These are phyloP conservation scores for Triplophysa tibetana DNA, from an alignment of 2,113 vertebrate species.

Conservation along the genomic window DNA sequence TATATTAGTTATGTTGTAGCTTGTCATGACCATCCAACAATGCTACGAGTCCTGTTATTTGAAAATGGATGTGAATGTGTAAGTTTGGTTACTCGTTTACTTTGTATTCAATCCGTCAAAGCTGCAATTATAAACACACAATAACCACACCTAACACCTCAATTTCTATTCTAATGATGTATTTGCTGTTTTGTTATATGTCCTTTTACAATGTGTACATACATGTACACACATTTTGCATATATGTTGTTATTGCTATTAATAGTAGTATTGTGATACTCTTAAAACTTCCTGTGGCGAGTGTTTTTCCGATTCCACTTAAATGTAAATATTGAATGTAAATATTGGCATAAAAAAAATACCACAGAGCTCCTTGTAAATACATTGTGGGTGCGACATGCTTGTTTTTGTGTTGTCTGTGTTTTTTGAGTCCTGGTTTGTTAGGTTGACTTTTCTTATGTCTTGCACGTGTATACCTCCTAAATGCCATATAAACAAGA, in stretches of 20 bases:
- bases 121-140: conserved; percentile 24
- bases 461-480: neutral
- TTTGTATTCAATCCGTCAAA: conserved; percentile 50
- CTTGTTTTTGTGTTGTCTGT: conserved; percentile 40
- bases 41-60: neutral
- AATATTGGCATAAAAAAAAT: conserved; percentile 45
- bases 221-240: conserved; percentile 61
- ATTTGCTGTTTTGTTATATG: conserved; percentile 56
- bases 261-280: conserved; percentile 27
- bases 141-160: conserved; percentile 63
- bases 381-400: conserved; percentile 29
- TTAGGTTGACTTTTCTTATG: conserved; percentile 3
- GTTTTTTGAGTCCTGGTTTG: conserved; percentile 40
- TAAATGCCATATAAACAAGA: neutral
- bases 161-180: conserved; percentile 68
- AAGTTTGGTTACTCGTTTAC: conserved; percentile 4
- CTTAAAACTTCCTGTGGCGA: conserved; percentile 16
- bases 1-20: neutral
- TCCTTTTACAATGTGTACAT: conserved; percentile 69
- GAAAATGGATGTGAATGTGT: conserved; percentile 23
- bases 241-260: conserved; percentile 34
- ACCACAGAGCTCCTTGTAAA: conserved; percentile 36
- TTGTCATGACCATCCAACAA: neutral
- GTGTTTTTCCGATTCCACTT: conserved; percentile 3
- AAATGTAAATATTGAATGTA: conserved; percentile 51